These are phyloP conservation scores for Limnephilus auricula DNA, from an alignment of 2,888 invertebrate genomes.

Conservation along the genomic window DNA sequence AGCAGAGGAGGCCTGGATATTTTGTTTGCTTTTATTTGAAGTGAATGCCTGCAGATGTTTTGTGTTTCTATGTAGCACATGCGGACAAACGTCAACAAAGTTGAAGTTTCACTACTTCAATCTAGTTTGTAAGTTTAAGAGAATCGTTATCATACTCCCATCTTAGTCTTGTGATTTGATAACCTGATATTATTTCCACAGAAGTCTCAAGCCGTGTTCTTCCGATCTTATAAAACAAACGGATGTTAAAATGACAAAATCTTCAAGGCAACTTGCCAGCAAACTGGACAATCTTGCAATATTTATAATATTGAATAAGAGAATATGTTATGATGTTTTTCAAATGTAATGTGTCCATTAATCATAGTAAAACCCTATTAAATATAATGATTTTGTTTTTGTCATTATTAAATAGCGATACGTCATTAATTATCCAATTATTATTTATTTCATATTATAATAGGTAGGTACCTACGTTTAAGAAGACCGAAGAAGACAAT, in stretches of 20 bases:
- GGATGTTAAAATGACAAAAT: not conserved
- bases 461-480: not conserved
- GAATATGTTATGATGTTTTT: not conserved
- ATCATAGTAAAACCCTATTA: not conserved
- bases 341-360: not conserved
- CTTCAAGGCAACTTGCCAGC: not conserved
- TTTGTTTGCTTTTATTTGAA: conserved; percentile 29
- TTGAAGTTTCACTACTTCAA: conserved; percentile 27
- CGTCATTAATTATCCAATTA: not conserved
- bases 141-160: not conserved
- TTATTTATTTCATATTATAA: not conserved
- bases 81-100: conserved; percentile 60
- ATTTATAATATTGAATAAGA: not conserved
- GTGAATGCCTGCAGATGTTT: conserved; percentile 53
- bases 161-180: not conserved
- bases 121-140: not conserved
- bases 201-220: not conserved
- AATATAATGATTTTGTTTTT: conserved; percentile 2
- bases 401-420: not conserved
- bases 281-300: not conserved
- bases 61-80: conserved; percentile 54
- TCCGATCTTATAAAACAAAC: not conserved
- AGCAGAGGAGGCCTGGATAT: not conserved
- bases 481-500: not conserved
- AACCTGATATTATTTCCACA: not conserved